A percentile compares a stretch with the other conserved stretches of the same genome.
phyloP scores from a whole-genome alignment of 2,888 invertebrate genomes.

The Syritta pipiens region DNA sequence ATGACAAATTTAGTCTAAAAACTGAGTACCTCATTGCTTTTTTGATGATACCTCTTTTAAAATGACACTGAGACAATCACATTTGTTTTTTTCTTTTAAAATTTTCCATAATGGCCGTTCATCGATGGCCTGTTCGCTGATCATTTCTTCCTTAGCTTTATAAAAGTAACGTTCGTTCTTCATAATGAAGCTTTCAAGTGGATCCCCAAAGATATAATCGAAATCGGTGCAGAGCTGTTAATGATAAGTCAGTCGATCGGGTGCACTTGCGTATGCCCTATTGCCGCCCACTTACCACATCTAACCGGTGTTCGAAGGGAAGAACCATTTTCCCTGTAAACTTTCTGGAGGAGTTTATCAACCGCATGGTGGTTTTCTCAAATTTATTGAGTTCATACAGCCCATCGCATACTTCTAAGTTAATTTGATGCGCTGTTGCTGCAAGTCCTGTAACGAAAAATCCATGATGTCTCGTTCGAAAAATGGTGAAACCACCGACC shows the following conservation, averaged over 20 bases:
- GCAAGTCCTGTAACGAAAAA: slow-evolving; percentile 31
- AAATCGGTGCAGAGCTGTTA: slow-evolving; percentile 19
- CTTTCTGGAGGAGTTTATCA: slow-evolving; percentile 47
- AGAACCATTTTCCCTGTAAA: slow-evolving; percentile 56
- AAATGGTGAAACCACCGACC: too few relatives aligned
- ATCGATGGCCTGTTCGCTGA: slow-evolving; percentile 71
- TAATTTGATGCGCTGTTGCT: slow-evolving; percentile 11
- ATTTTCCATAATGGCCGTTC: slow-evolving; percentile 75
- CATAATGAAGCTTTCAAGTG: slow-evolving; percentile 74
- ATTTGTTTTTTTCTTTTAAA: slow-evolving; percentile 73
- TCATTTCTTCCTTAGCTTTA: slow-evolving; percentile 71
- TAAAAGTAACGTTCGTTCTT: slow-evolving; percentile 72
- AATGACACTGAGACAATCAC: slow-evolving; percentile 75
- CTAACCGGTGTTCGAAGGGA: slow-evolving; percentile 67
- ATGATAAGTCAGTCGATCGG: too few relatives aligned
- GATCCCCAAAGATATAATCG: slow-evolving; percentile 71
- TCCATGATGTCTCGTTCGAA: too few relatives aligned
- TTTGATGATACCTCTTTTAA: slow-evolving; percentile 70
- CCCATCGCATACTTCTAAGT: slow-evolving; percentile 69
- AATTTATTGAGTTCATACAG: slow-evolving; percentile 71
- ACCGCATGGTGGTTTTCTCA: slow-evolving; percentile 67
- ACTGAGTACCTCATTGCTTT: background rate
- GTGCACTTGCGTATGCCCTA: too few relatives aligned
- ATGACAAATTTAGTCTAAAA: background rate
- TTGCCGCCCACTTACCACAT: slow-evolving; percentile 60